Percentiles rank a stretch among this genome's conserved stretches.
phyloP scores from a whole-genome alignment of 1,140 invertebrate species.

The Brachionus manjavacas region DNA sequence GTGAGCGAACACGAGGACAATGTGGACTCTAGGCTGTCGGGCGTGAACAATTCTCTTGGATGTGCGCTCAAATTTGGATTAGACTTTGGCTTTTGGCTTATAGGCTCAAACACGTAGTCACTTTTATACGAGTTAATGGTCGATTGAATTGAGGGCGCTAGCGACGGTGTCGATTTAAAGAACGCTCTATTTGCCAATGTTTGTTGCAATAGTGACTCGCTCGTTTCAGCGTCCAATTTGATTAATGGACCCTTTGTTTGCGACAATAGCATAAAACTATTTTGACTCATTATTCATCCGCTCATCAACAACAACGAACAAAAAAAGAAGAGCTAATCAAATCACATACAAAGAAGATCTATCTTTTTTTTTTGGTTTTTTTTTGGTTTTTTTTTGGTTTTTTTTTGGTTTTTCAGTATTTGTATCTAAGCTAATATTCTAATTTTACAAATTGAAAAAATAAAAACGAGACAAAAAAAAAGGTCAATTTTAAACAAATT shows the following conservation, averaged over 20 bases:
- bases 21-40: conserved; percentile 32
- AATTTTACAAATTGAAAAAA: not conserved
- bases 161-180: conserved; percentile 17
- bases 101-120: conserved; percentile 16
- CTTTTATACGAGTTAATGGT: not conserved
- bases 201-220: not conserved
- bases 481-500: no score
- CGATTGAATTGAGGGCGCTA: not conserved
- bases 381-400: not conserved
- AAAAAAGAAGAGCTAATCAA: not conserved
- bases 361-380: not conserved
- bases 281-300: not conserved
- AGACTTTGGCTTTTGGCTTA: conserved; percentile 12
- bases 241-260: conserved; percentile 14
- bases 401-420: not conserved
- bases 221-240: not conserved
- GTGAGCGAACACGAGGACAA: not conserved
- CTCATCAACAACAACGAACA: not conserved
- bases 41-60: not conserved
- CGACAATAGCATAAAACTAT: not conserved
- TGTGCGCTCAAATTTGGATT: not conserved
- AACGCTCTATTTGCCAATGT: not conserved
- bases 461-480: no score
- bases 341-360: not conserved
- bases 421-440: not conserved